Evolutionary conservation across 2,797 vertebrate genomes (phyloP), one percentile per base, ranked within the genome.

Genomic region (Phalanger gymnotis): DNA sequence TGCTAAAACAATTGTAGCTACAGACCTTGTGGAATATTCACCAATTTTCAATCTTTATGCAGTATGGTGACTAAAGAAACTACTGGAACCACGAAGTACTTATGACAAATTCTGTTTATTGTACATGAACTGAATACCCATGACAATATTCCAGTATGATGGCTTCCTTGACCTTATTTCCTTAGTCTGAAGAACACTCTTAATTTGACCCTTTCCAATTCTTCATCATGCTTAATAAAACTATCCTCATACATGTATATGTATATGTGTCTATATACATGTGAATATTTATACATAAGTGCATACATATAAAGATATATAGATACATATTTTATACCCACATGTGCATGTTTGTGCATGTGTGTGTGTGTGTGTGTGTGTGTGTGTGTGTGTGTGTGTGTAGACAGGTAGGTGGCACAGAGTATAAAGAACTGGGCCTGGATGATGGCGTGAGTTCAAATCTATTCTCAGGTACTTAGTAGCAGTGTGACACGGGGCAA

Each of bases 101-200:
- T 57, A 91, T 34, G 91, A 57, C 66, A 66, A 22, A 55, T 95
- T 34, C 89, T 93, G 54, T 14, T 91, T 93, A 91, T 55, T 90
- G 73, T 95, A 56, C 93, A 89, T 97, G 47, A 61, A n/a, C 47
- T 53, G 95, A 58, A 95, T 58, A 66, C 58, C 53, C 28, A 95
- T 90, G 96, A 95, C 92, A 95, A 95, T 3, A 93, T 96, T 96
- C 89, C 47, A 97, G 31, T 90, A 90, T 51, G 90, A 57, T 87
- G 93, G 47, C 55, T 95, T 57, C 93, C 91, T 94, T 96, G 94
- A 95, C 95, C 27, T 25, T 53, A 94, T 97, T 97, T 96, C 93
- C 92, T 94, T 47, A 93, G 19, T 40, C 91, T 73, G 13, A 58
- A 93, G 27, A 95, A 96, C 95, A 94, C 7, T 22, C n/a, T 95